Conservation (phyloP, 2,797 vertebrate species). For the Spinus olivaceus region DNA sequence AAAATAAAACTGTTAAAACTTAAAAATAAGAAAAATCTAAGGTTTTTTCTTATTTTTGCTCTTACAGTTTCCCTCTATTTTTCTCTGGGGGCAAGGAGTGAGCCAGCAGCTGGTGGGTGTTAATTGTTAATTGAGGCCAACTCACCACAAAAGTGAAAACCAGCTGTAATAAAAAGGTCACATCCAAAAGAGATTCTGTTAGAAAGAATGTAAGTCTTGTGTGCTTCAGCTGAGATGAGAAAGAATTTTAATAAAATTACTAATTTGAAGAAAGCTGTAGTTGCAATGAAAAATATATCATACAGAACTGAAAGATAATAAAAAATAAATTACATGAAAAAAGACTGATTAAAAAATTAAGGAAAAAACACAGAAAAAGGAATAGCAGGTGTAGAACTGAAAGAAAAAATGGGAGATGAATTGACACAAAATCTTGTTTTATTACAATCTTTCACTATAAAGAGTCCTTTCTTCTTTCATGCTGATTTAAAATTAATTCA, state of each 20-base stretch:
- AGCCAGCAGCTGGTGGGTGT: neutral
- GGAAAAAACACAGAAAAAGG: neutral
- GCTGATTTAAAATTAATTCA: neutral
- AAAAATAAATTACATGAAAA: neutral
- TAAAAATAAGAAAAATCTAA: too few relatives aligned
- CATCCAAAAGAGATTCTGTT: neutral
- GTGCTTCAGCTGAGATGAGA: neutral
- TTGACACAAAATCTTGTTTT: neutral
- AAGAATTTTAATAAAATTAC: neutral
- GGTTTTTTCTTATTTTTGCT: neutral
- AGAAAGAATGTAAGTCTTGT: neutral
- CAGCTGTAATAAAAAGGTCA: neutral
- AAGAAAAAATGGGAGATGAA: neutral
- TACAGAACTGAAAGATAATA: neutral
- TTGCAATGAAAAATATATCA: neutral
- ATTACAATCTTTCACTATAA: neutral
- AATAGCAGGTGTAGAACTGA: neutral
- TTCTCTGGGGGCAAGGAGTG: neutral
- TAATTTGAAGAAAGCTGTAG: neutral
- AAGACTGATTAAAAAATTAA: neutral
- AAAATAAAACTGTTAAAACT: too few relatives aligned
- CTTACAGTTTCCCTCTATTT: neutral
- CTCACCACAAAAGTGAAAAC: neutral
- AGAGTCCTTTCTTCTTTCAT: neutral
- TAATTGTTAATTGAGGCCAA: neutral